Evolutionary conservation across 2,113 vertebrate species (phyloP).

Genomic region (Chaenocephalus aceratus): DNA sequence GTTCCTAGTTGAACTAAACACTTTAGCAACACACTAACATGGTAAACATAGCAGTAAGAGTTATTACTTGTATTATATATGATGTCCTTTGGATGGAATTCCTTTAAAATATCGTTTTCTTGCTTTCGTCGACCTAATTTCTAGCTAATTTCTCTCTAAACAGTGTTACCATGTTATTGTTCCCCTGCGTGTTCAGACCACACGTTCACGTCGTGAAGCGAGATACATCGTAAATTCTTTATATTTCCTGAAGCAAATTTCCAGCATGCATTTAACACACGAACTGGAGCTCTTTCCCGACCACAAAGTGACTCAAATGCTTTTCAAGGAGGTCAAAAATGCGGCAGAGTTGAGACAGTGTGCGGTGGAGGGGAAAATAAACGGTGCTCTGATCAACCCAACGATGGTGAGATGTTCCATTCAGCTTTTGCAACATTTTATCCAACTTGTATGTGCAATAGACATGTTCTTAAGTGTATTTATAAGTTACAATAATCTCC

Average conservation of each 20-base stretch:
- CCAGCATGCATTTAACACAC: conserved; percentile 83
- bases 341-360: conserved; percentile 86
- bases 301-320: conserved; percentile 85
- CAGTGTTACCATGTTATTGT: conserved; percentile 75
- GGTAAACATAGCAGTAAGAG: rapidly evolving
- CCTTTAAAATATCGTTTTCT: rapidly evolving
- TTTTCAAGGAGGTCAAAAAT: conserved; percentile 91
- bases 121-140: rapidly evolving
- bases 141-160: not conserved
- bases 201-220: not conserved
- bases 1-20: conserved; percentile 31
- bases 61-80: rapidly evolving
- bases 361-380: conserved; percentile 87
- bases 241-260: not conserved
- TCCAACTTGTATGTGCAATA: not conserved
- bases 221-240: not conserved
- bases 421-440: not conserved
- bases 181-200: conserved; percentile 37
- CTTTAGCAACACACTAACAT: rapidly evolving
- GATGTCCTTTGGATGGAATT: rapidly evolving
- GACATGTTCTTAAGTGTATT: not conserved
- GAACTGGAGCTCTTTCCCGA: conserved; percentile 89
- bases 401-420: conserved; percentile 83
- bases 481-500: not conserved
- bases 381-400: conserved; percentile 89